Base-by-base conservation (phyloP, 2,797 vertebrate genomes). In the Pygocentrus nattereri region DNA sequence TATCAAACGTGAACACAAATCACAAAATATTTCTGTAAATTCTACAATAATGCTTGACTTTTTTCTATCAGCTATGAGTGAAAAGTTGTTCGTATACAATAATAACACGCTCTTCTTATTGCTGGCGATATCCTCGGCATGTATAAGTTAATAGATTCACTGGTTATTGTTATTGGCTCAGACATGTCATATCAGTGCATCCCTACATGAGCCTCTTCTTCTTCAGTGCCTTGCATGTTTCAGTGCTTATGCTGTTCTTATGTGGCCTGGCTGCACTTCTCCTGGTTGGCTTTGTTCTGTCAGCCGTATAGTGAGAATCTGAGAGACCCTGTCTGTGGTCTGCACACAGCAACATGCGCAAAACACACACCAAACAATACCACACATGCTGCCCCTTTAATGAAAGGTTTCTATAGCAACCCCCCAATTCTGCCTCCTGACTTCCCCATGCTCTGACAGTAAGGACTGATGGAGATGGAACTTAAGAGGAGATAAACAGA, bases 401-500 rank as follows among this genome's bases (percentile, higher is more conserved):
- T 70, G 56, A 84, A 79, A 50, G 25, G 82, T 84, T 84, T 71
- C 82, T 76, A 84, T 80, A 64, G 82, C 78, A 84, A 84, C 78
- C 13, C 11, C 78, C 56, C 34, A 71, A 62, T 77, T 54, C 68
- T 68, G 31, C 62, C 62, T 73, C 31, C 71, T 11, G 27, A 80
- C 23, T 30, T 67, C 49, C 18, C 19, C 52, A 21, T 58, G 59
- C 41, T 61, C 61, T 68, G 61, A 58, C 61, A 80, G 70, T 44
- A 54, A 74, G 59, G n/a, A 41, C 58, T 19, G 8, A n/a, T 30
- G 41, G 19, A 72, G 50, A 52, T n/a, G 12, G 18, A 72, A 71
- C 18, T 34, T 50, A 65, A 25, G 59, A 19, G 18, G 56, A 71
- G 15, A 68, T 41, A 64, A 76, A 70, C 23, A 10, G 18, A 16